These are phyloP conservation scores for Philotrypesis tridentata DNA, from an alignment of 1,140 invertebrate species.

Conservation along the genomic window DNA sequence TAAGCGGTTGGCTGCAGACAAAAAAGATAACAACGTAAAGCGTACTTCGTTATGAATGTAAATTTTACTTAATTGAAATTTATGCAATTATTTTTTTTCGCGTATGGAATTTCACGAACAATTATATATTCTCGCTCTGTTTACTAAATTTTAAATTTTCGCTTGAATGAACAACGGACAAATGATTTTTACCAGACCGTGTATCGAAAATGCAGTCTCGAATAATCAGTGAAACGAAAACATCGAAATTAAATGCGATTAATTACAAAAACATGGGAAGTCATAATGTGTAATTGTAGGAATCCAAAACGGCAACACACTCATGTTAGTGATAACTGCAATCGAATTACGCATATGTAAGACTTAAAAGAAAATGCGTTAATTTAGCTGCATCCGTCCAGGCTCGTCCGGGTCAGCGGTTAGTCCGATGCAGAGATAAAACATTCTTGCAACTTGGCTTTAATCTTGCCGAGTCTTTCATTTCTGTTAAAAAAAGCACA, in stretches of 20 bases:
- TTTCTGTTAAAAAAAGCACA: constrained; percentile 1
- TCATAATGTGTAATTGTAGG: not conserved
- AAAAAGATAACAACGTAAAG: no score
- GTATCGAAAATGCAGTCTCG: constrained; percentile 5
- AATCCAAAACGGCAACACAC: constrained; percentile 18
- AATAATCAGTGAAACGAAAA: not conserved
- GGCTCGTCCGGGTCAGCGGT: constrained; percentile 15
- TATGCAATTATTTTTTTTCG: no score
- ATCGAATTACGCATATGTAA: not conserved
- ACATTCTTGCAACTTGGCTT: not conserved
- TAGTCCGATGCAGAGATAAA: constrained; percentile 6
- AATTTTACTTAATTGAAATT: no score
- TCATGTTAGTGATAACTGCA: constrained; percentile 40
- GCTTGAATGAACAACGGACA: no score
- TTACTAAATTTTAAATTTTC: no score
- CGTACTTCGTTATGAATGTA: no score
- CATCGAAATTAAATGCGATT: not conserved
- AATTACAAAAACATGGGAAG: not conserved
- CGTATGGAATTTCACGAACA: no score
- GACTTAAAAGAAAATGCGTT: not conserved
- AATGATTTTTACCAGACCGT: no score
- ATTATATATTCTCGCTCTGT: no score
- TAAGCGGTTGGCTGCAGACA: no score
- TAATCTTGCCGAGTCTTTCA: not conserved
- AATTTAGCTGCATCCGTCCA: not conserved